Evolutionary conservation across 1,140 invertebrate genomes (phyloP).

Genomic region (Drosophila suzukii): DNA sequence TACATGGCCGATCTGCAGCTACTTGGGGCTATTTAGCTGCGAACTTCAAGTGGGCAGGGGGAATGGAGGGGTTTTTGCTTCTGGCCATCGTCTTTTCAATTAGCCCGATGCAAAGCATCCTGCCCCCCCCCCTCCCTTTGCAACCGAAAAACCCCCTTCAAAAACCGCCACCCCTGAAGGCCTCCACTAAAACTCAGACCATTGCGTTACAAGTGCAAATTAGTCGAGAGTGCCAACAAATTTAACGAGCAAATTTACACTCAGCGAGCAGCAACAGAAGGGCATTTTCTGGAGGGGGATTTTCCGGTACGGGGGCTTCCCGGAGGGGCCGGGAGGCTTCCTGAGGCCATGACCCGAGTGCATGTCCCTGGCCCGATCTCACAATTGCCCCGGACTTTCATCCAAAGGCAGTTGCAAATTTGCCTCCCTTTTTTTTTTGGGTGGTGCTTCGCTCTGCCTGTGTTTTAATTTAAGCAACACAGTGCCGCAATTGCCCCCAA

Average conservation of each 20-base stretch:
- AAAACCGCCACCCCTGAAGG: not conserved
- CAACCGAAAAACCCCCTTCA: not conserved
- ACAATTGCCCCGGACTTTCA: slow-evolving; percentile 41
- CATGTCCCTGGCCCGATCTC: slow-evolving; percentile 36
- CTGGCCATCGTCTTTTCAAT: slow-evolving; percentile 50
- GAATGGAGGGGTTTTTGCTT: not conserved
- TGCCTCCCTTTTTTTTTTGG: slow-evolving; percentile 7
- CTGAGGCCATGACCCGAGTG: slow-evolving; percentile 25
- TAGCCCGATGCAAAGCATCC: slow-evolving; percentile 44
- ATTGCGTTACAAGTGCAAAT: slow-evolving; percentile 76
- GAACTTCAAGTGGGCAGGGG: slow-evolving; percentile 13
- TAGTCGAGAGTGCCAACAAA: slow-evolving; percentile 81
- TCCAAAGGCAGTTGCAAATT: slow-evolving; percentile 71
- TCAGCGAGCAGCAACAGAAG: slow-evolving; percentile 70
- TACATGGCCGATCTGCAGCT: slow-evolving; percentile 31
- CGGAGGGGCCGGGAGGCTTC: slow-evolving; percentile 4
- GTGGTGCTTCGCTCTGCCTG: slow-evolving; percentile 6
- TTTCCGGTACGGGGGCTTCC: not conserved
- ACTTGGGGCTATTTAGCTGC: slow-evolving; percentile 31
- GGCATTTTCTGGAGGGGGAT: slow-evolving; percentile 28
- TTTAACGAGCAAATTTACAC: slow-evolving; percentile 82
- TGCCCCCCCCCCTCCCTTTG: not conserved
- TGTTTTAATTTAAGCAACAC: slow-evolving; percentile 77
- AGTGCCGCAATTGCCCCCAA: slow-evolving; percentile 61
- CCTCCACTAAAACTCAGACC: slow-evolving; percentile 28